A percentile compares a stretch with the other conserved stretches of the same genome.
Evolutionary conservation across 2,888 invertebrate species (phyloP).

Genomic region (Lasioglossum morio): DNA sequence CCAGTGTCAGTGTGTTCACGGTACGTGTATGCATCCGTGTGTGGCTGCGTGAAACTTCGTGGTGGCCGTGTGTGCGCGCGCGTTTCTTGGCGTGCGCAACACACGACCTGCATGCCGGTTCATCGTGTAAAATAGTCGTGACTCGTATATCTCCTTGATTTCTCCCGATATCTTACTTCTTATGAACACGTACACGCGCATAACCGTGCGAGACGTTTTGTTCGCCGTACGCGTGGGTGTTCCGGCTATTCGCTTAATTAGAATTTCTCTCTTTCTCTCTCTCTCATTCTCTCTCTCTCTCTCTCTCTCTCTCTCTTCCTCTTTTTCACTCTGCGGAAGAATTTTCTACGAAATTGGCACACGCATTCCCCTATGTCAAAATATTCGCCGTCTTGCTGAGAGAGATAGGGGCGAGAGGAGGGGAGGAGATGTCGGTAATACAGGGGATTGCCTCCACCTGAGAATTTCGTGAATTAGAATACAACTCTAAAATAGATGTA

Average conservation of each 20-base stretch:
- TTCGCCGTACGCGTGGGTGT: background rate
- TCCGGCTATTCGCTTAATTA: background rate
- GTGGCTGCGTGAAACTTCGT: slow-evolving; percentile 25
- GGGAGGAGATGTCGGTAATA: background rate
- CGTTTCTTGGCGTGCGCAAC: slow-evolving; percentile 61
- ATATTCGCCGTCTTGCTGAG: slow-evolving; percentile 1
- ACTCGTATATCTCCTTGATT: slow-evolving; percentile 36
- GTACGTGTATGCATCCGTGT: slow-evolving; percentile 6
- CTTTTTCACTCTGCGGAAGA: background rate
- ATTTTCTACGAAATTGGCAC: background rate
- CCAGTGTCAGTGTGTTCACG: slow-evolving; percentile 15
- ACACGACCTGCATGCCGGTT: slow-evolving; percentile 55
- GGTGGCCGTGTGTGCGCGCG: slow-evolving; percentile 32
- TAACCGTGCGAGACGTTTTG: background rate
- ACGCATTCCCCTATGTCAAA: background rate
- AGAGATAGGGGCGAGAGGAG: background rate
- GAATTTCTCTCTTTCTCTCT: background rate
- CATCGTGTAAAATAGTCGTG: slow-evolving; percentile 55
- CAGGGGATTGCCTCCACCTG: background rate
- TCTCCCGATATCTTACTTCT: slow-evolving; percentile 15
- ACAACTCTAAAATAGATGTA: background rate
- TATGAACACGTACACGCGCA: background rate
- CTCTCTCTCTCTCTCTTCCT: background rate
- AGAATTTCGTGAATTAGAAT: background rate
- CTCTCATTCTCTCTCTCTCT: background rate